Evolutionary conservation across 2,888 invertebrate species (phyloP).

Genomic region (Megamerina dolium): DNA sequence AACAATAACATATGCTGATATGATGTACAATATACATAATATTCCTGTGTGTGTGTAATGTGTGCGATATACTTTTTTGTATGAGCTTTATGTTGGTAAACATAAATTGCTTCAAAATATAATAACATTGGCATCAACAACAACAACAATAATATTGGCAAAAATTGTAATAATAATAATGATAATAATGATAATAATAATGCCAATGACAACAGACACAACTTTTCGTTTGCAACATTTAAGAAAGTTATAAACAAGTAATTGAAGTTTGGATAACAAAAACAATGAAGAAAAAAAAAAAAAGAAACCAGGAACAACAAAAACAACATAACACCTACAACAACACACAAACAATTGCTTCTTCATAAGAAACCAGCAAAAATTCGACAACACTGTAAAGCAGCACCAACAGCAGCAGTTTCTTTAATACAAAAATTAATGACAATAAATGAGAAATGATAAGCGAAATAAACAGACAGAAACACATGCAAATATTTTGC

Average conservation of each 20-base stretch:
- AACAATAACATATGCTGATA: no score
- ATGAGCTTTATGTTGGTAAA: no score
- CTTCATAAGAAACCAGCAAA: no score
- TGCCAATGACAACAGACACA: neutral
- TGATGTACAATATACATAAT: no score
- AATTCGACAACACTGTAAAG: neutral
- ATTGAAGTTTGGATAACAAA: slow-evolving; percentile 9
- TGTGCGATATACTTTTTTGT: no score
- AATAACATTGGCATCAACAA: neutral
- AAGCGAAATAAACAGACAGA: slow-evolving; percentile 4
- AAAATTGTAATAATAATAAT: no score
- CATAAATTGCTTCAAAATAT: no score
- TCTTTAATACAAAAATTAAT: slow-evolving; percentile 9
- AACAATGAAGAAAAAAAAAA: neutral
- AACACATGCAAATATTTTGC: neutral
- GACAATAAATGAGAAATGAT: slow-evolving; percentile 13
- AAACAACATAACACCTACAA: neutral
- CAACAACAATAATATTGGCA: no score
- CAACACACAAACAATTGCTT: neutral
- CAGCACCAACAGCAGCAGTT: neutral
- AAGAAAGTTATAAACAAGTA: slow-evolving; percentile 16
- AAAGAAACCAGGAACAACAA: slow-evolving; percentile 2
- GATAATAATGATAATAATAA: no score
- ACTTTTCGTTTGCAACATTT: slow-evolving; percentile 8
- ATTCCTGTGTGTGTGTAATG: no score